phyloP scores from a whole-genome alignment of 2,797 vertebrate species.

The Pteronotus mesoamericanus region DNA sequence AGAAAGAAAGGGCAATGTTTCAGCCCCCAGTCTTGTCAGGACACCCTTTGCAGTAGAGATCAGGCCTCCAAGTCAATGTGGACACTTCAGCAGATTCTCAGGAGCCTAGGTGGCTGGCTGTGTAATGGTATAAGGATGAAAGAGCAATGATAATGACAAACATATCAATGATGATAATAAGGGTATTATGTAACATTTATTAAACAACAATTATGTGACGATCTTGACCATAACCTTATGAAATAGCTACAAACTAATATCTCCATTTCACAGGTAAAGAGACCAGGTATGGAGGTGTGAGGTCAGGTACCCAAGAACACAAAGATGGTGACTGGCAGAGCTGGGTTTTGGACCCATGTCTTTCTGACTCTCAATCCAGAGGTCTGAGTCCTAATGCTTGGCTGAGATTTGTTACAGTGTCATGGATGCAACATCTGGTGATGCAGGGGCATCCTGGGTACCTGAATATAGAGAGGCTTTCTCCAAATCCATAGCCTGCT shows the following conservation, averaged over 20 bases:
- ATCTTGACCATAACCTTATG: rapidly evolving
- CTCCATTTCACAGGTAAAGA: neutral
- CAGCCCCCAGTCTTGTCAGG: neutral
- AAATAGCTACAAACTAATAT: neutral
- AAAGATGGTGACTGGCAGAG: no score
- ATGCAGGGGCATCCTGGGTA: neutral
- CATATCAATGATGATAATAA: neutral
- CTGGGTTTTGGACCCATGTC: neutral
- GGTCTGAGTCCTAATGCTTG: no score
- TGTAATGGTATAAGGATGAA: neutral
- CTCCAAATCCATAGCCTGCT: neutral
- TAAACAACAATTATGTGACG: neutral
- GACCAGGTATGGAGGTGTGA: neutral
- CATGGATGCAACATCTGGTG: neutral
- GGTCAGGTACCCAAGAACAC: neutral
- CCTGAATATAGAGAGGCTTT: neutral
- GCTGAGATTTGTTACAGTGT: no score
- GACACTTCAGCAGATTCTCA: rapidly evolving
- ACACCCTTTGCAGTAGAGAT: neutral
- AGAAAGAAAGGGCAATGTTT: neutral
- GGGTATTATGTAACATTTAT: neutral
- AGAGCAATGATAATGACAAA: neutral
- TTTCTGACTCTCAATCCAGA: neutral
- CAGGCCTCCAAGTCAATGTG: neutral
- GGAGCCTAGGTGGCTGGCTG: neutral